A percentile compares a stretch with the other conserved stretches of the same genome.
Evolutionary conservation across 2,113 vertebrate genomes (phyloP).

Genomic region (Corvus hawaiiensis): DNA sequence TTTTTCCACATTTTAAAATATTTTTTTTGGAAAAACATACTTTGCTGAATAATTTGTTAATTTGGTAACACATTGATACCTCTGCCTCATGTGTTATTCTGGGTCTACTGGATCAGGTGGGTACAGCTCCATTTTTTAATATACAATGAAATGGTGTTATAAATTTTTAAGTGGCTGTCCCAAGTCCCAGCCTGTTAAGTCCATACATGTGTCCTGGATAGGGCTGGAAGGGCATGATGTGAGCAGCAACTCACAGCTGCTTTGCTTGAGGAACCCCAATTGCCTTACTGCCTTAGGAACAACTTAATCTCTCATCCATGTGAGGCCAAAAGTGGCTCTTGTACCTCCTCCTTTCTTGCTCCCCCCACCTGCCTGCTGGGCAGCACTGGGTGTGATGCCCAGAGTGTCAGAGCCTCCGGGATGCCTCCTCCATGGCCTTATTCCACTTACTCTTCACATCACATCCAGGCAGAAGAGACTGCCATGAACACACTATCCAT

Average conservation of each 20-base stretch:
- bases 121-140: not conserved
- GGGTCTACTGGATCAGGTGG: not conserved
- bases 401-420: not conserved
- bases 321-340: not conserved
- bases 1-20: not conserved
- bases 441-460: not conserved
- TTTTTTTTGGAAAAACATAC: not conserved
- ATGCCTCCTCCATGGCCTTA: not conserved
- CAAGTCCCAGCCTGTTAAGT: not conserved
- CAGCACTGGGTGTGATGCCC: not conserved
- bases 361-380: not conserved
- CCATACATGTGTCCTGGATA: rapidly evolving
- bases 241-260: not conserved
- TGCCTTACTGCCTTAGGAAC: not conserved
- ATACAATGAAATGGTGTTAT: not conserved
- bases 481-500: rapidly evolving
- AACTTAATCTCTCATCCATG: not conserved
- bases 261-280: not conserved
- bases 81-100: not conserved
- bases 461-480: not conserved
- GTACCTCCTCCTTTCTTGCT: not conserved
- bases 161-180: not conserved
- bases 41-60: not conserved
- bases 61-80: not conserved
- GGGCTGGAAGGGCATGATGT: not conserved